These are phyloP conservation scores for Amblyopsis rosae DNA, from an alignment of 2,113 vertebrate species.

Conservation along the genomic window DNA sequence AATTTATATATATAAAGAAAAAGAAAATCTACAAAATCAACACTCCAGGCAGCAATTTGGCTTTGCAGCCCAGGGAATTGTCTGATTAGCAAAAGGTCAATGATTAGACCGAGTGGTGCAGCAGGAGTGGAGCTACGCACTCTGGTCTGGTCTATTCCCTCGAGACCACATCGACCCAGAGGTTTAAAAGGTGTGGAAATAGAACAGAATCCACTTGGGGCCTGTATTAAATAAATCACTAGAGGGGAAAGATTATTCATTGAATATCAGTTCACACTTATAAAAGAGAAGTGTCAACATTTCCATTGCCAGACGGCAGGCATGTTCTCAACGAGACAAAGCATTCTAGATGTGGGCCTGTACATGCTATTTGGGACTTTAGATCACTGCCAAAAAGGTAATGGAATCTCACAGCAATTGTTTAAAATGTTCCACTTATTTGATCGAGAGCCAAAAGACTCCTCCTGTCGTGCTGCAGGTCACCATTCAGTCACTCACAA, in stretches of 20 bases:
- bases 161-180: conserved; percentile 15
- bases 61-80: conserved; percentile 23
- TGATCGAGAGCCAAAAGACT: conserved; percentile 45
- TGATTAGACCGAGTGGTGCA: conserved; percentile 34
- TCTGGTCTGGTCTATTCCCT: conserved; percentile 14
- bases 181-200: conserved; percentile 1
- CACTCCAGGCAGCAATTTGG: conserved; percentile 47
- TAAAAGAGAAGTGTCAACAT: conserved; percentile 31
- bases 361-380: conserved; percentile 32
- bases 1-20: no score
- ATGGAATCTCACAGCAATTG: conserved; percentile 44
- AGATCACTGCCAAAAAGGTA: conserved; percentile 30
- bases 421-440: conserved; percentile 47
- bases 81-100: conserved; percentile 57
- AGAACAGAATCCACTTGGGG: no score
- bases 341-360: conserved; percentile 17
- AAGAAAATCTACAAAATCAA: not conserved
- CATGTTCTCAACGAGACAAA: conserved; percentile 34
- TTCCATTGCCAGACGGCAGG: conserved; percentile 25
- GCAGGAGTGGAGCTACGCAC: conserved; percentile 16
- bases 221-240: conserved; percentile 1
- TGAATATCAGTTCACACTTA: conserved; percentile 17
- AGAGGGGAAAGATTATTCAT: conserved; percentile 15
- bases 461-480: conserved; percentile 38
- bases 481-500: conserved; percentile 41